Percentiles rank a stretch among this genome's conserved stretches.
Conservation (phyloP, 2,113 vertebrate genomes). For the Phyllopteryx taeniolatus region DNA sequence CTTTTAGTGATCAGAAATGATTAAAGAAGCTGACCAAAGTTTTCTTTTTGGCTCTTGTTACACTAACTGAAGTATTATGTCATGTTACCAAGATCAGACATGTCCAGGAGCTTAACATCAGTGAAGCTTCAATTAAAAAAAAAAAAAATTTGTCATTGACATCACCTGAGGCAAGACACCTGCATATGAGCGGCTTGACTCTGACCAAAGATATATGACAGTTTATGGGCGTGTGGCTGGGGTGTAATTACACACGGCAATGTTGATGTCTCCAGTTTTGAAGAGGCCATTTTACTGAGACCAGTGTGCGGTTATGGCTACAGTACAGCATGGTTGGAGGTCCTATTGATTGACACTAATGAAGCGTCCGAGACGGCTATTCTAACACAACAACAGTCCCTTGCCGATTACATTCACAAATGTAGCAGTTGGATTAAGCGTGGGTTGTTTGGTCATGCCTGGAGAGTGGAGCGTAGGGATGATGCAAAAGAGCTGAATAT, state of each 20-base stretch:
- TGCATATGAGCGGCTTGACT: constrained; percentile 26
- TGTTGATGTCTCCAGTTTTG: constrained; percentile 43
- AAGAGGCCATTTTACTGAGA: constrained; percentile 47
- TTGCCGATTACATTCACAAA: neutral
- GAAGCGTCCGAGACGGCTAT: constrained; percentile 54
- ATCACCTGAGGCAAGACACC: constrained; percentile 57
- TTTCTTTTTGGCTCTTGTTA: constrained; percentile 28
- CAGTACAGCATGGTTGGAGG: constrained; percentile 40
- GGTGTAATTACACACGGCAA: constrained; percentile 61
- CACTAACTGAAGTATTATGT: constrained; percentile 9
- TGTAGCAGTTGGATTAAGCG: no score
- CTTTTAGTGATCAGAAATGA: neutral
- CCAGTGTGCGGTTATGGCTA: constrained; percentile 36
- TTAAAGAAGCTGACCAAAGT: constrained; percentile 6
- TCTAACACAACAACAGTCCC: neutral
- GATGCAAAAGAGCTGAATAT: no score
- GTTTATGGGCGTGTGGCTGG: constrained; percentile 52
- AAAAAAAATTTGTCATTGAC: constrained; percentile 6
- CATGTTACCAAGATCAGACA: constrained; percentile 28
- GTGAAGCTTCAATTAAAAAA: constrained; percentile 17
- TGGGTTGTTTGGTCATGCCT: no score
- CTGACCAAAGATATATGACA: constrained; percentile 46
- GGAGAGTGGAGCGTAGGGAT: no score
- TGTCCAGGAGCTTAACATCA: constrained; percentile 7
- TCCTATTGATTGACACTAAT: constrained; percentile 6